Evolutionary conservation across 1,140 invertebrate species (phyloP).

Genomic region (Heliconius himera): DNA sequence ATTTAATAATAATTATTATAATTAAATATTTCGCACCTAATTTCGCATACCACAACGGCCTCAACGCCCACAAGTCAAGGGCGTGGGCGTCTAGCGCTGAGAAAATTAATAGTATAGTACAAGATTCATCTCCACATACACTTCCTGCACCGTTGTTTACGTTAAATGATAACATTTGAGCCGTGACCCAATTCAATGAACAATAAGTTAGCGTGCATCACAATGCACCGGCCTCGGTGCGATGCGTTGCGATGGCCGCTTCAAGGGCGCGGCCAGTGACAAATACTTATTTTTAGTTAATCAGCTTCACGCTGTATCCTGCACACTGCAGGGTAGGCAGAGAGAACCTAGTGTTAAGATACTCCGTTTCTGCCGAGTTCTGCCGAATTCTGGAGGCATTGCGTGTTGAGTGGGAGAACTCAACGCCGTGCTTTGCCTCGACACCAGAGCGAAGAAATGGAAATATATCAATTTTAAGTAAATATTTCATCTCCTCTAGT

Average conservation of each 20-base stretch:
- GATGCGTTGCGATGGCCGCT: slow-evolving; percentile 30
- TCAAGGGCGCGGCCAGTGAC: slow-evolving; percentile 36
- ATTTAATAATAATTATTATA: background rate
- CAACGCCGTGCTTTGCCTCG: too few species aligned
- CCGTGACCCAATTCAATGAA: slow-evolving; percentile 35
- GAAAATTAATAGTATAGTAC: background rate
- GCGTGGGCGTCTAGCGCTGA: background rate
- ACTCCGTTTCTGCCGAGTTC: too few species aligned
- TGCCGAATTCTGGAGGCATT: too few species aligned
- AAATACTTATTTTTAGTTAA: background rate
- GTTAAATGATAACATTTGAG: slow-evolving; percentile 16
- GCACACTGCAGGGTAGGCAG: too few species aligned
- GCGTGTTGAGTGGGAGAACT: too few species aligned
- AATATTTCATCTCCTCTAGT: too few species aligned
- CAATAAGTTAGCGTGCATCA: slow-evolving; percentile 34
- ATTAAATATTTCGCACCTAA: background rate
- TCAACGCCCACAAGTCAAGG: background rate
- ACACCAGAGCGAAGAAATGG: too few species aligned
- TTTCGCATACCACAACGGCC: background rate
- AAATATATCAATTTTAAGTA: too few species aligned
- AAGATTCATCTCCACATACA: background rate
- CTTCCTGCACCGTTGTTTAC: slow-evolving; percentile 9
- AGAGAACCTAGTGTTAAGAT: too few species aligned
- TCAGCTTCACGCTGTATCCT: too few species aligned
- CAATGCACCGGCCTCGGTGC: slow-evolving; percentile 29